Conservation (phyloP, 2,113 vertebrate genomes). For the Rattus rattus region DNA sequence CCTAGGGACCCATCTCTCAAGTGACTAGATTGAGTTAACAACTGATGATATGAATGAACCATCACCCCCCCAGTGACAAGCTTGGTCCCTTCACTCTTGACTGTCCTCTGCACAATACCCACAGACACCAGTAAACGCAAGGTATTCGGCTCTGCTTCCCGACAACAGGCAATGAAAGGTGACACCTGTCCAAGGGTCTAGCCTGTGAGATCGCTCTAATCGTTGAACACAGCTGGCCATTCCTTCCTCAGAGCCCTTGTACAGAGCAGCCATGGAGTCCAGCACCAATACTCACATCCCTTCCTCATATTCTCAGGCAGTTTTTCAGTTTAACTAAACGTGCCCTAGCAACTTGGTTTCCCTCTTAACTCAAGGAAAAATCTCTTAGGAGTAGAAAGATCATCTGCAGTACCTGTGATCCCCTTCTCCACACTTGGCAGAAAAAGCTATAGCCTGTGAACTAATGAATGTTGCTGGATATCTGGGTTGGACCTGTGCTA, state of each 20-base stretch:
- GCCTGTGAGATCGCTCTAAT: neutral
- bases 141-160: neutral
- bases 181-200: neutral
- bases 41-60: neutral
- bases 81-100: neutral
- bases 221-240: neutral
- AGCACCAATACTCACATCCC: neutral
- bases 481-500: neutral
- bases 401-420: neutral
- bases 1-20: neutral
- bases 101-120: neutral
- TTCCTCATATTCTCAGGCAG: neutral
- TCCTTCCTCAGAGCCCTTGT: neutral
- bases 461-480: neutral
- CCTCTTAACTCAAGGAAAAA: neutral
- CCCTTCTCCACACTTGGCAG: neutral
- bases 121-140: neutral
- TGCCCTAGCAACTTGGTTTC: neutral
- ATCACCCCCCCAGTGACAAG: neutral
- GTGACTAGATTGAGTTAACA: neutral
- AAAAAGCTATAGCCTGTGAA: neutral
- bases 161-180: neutral
- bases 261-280: neutral
- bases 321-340: neutral
- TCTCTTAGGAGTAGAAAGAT: neutral